Percentiles rank a stretch among this genome's conserved stretches.
Evolutionary conservation across 2,113 vertebrate species (phyloP).

Genomic region (Turdus rufiventris): DNA sequence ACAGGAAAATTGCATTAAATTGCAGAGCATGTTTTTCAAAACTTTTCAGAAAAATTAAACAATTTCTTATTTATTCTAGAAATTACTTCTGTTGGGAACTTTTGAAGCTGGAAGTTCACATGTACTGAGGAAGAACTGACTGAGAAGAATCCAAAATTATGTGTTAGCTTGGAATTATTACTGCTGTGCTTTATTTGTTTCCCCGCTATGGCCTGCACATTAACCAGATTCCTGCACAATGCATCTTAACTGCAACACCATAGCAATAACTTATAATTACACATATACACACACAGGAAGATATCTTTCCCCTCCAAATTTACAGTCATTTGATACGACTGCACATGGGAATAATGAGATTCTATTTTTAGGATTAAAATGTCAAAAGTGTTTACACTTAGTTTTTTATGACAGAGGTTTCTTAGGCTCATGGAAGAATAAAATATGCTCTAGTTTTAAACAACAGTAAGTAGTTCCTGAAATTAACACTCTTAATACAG

Average conservation of each 20-base stretch:
- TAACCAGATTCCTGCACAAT: neutral
- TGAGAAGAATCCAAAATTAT: neutral
- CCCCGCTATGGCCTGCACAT: neutral
- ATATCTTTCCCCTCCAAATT: neutral
- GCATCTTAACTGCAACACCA: neutral
- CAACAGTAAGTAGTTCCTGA: neutral
- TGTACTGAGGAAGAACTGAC: neutral
- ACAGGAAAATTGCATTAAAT: neutral
- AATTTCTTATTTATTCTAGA: neutral
- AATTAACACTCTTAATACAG: neutral
- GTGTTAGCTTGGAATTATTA: neutral
- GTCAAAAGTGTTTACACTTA: neutral
- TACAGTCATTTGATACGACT: neutral
- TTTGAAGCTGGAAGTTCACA: neutral
- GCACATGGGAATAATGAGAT: neutral
- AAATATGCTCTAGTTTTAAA: neutral
- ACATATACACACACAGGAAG: neutral
- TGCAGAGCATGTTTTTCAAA: neutral
- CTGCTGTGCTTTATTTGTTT: neutral
- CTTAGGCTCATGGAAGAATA: neutral
- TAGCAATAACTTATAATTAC: neutral
- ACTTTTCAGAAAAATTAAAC: neutral
- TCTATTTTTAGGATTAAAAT: neutral
- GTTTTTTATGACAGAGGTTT: neutral
- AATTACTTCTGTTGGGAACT: neutral